Conservation (phyloP, 2,888 invertebrate species). For the Metallyticus violacea region DNA sequence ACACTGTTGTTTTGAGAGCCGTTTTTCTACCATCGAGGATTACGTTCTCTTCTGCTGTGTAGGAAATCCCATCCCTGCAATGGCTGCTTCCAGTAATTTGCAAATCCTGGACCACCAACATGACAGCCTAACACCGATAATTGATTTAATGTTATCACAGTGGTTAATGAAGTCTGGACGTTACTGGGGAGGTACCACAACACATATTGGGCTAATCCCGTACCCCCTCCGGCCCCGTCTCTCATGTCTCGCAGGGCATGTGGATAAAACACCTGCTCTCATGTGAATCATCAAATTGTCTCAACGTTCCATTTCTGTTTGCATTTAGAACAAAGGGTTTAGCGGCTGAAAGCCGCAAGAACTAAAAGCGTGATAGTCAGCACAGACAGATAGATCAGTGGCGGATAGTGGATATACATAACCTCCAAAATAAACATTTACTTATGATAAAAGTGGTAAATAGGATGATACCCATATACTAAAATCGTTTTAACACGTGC, state of each 20-base stretch:
- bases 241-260: not conserved
- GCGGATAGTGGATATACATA: too few relatives aligned
- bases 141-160: slow-evolving; percentile 19
- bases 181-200: not conserved
- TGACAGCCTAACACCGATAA: slow-evolving; percentile 18
- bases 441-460: too few relatives aligned
- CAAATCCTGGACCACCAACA: not conserved
- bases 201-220: slow-evolving; percentile 12
- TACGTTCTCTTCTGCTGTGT: not conserved
- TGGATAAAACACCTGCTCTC: not conserved
- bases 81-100: slow-evolving; percentile 1
- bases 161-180: slow-evolving; percentile 11
- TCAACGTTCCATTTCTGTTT: not conserved
- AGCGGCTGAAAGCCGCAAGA: not conserved
- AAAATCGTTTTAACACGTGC: too few relatives aligned
- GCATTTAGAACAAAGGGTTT: not conserved
- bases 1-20: not conserved
- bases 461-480: too few relatives aligned
- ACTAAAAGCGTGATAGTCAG: not conserved
- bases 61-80: slow-evolving; percentile 10
- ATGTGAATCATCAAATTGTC: not conserved
- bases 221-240: too few relatives aligned
- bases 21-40: not conserved
- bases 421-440: too few relatives aligned
- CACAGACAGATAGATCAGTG: not conserved